A percentile compares a stretch with the other conserved stretches of the same genome.
phyloP scores from a whole-genome alignment of 2,888 invertebrate genomes.

The Argyra leucocephala region DNA sequence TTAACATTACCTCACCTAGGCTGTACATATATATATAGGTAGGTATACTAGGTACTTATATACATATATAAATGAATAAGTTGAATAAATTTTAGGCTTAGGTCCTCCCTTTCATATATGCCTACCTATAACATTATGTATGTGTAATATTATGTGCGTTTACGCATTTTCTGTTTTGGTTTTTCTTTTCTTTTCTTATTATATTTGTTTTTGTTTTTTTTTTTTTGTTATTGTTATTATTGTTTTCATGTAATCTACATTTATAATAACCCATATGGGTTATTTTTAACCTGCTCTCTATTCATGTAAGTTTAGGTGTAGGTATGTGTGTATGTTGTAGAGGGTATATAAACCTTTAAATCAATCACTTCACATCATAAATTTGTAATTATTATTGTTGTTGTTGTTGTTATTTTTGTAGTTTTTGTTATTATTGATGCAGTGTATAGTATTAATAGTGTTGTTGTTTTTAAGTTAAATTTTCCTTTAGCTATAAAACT shows the following conservation, averaged over 20 bases:
- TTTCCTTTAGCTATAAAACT: not conserved
- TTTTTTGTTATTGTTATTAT: not conserved
- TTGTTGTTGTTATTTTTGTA: conserved; percentile 13
- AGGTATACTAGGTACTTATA: no score
- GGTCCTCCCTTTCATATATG: no score
- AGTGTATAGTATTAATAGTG: conserved; percentile 7
- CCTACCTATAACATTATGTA: no score
- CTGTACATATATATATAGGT: no score
- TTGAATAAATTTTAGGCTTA: no score
- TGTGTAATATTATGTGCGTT: not conserved
- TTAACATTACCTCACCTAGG: no score
- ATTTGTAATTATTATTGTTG: not conserved
- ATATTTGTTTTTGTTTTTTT: not conserved
- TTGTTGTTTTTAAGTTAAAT: not conserved
- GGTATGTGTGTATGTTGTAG: not conserved
- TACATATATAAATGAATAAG: no score
- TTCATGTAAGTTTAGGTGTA: not conserved
- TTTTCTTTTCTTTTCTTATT: not conserved
- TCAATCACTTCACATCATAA: not conserved
- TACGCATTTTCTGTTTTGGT: conserved; percentile 11
- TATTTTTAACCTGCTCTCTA: not conserved
- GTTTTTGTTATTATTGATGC: conserved; percentile 7
- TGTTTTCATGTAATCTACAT: not conserved
- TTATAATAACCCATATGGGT: not conserved
- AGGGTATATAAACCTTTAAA: not conserved